A percentile compares a stretch with the other conserved stretches of the same genome.
Evolutionary conservation across 2,888 invertebrate species (phyloP).

Genomic region (Antheraea yamamai): DNA sequence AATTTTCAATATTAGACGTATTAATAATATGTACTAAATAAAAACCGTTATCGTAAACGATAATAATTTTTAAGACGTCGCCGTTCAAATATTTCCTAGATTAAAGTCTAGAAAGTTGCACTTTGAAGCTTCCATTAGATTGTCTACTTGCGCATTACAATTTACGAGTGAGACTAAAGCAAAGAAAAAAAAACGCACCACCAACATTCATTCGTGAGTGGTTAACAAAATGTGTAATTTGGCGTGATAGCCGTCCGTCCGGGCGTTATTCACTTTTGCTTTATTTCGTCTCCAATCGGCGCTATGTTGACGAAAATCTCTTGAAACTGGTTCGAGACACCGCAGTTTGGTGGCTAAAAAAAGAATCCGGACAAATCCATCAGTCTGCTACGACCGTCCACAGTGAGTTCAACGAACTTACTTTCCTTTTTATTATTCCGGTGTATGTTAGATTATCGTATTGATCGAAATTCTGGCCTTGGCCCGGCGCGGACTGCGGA

Average conservation of each 20-base stretch:
- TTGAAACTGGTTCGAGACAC: conserved; percentile 50
- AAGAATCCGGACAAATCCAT: conserved; percentile 63
- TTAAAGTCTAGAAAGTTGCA: conserved; percentile 56
- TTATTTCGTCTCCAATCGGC: conserved; percentile 33
- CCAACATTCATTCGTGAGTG: conserved; percentile 43
- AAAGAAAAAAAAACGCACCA: conserved; percentile 39
- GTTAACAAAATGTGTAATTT: conserved; percentile 46
- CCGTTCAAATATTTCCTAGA: conserved; percentile 6
- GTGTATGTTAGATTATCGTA: conserved; percentile 44
- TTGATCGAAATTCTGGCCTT: conserved; percentile 67
- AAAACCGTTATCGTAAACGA: not conserved
- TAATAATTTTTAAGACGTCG: not conserved
- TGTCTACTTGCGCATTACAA: conserved; percentile 58
- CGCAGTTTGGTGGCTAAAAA: conserved; percentile 63
- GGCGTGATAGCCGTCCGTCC: conserved; percentile 19
- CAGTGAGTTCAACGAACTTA: conserved; percentile 65
- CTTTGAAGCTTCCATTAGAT: conserved; percentile 52
- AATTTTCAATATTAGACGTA: not conserved
- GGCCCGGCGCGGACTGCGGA: conserved; percentile 46
- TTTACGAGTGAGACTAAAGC: conserved; percentile 44
- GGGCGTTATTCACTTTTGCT: conserved; percentile 36
- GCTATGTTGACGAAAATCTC: conserved; percentile 45
- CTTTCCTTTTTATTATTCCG: conserved; percentile 74
- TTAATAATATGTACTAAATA: not conserved
- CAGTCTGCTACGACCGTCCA: conserved; percentile 56